Base-by-base conservation (phyloP, 35 echinoderm and acorn worm species). In the Ptychodera flava region DNA sequence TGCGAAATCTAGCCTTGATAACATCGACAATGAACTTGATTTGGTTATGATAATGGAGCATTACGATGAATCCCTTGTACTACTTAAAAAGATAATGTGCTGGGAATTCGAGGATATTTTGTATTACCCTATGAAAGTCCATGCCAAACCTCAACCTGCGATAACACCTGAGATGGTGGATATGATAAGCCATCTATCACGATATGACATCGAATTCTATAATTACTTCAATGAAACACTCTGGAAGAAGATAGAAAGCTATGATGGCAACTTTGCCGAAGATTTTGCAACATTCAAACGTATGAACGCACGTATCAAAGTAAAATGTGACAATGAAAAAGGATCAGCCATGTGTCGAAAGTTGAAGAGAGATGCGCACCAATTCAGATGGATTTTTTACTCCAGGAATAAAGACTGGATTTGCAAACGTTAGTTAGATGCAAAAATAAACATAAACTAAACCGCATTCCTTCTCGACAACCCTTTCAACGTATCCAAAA, bases 51-150 rank as follows among this genome's bases (percentile, higher is more conserved):
- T 89, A 0, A 89, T 34, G 35, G 88, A 89, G 36, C 83, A 89
- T 83, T 90, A 83, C 30, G 88, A 89, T 36, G 88, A 89, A 89
- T 89, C 88, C 28, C 53, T 89, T 0, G 82, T 89, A 33, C 36
- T 89, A 45, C 35, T 89, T 6, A 89, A 89, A 75, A 83, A 84
- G 33, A 14, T 83, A 33, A 36, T 90, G 35, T 90, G 88, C 33
- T 90, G 88, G 88, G 77, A 79, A 28, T 90, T 84, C 37, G 81
- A 90, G 35, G 88, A 89, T 37, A 89, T 89, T 37, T 12, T 89
- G 32, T 89, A 89, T 75, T 36, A 92, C 38, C 80, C 94, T 1
- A 86, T 85, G 1, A 87, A 84, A 28, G 88, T 95, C 28, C 84
- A 90, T 29, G 88, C 79, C 29, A 28, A 84, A 0, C 85, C 76